Percentiles rank a stretch among this genome's conserved stretches.
These are phyloP conservation scores for Dendrocincla tyrannina DNA, from an alignment of 2,797 vertebrate genomes.

Conservation along the genomic window DNA sequence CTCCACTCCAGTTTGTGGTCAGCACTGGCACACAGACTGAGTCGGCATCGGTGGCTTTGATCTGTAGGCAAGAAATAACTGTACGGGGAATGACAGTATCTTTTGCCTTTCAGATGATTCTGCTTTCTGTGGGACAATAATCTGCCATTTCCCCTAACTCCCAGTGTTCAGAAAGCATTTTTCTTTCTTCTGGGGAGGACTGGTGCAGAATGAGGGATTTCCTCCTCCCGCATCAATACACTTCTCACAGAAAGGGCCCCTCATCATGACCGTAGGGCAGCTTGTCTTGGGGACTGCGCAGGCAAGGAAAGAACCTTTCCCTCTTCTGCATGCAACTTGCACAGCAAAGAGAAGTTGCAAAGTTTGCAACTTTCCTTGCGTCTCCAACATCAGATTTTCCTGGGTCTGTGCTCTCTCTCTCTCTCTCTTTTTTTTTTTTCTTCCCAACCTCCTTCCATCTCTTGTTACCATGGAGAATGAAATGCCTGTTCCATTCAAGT, in stretches of 20 bases:
- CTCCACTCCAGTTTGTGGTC: not conserved
- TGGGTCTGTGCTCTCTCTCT: not conserved
- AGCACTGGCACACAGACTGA: not conserved
- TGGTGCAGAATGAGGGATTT: not conserved
- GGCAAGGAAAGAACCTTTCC: not conserved
- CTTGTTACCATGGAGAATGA: constrained; percentile 75
- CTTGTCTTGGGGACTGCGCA: not conserved
- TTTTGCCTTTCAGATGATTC: not conserved
- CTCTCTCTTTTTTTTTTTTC: not conserved
- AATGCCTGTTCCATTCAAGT: constrained; percentile 70
- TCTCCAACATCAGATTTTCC: constrained; percentile 32
- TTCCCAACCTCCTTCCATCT: constrained; percentile 52
- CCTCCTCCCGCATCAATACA: rapidly evolving
- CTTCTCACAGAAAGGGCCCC: not conserved
- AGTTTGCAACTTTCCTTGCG: constrained; percentile 20
- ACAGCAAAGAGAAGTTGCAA: not conserved
- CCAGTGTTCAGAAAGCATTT: not conserved
- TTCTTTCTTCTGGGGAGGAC: not conserved
- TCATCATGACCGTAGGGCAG: not conserved
- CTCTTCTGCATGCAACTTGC: not conserved
- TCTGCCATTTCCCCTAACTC: not conserved
- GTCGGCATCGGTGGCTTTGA: not conserved
- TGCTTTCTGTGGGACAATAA: not conserved
- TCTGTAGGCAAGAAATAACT: not conserved
- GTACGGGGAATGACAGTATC: not conserved